Base-by-base conservation (phyloP, 2,113 vertebrate genomes). In the Burhinus bistriatus region DNA sequence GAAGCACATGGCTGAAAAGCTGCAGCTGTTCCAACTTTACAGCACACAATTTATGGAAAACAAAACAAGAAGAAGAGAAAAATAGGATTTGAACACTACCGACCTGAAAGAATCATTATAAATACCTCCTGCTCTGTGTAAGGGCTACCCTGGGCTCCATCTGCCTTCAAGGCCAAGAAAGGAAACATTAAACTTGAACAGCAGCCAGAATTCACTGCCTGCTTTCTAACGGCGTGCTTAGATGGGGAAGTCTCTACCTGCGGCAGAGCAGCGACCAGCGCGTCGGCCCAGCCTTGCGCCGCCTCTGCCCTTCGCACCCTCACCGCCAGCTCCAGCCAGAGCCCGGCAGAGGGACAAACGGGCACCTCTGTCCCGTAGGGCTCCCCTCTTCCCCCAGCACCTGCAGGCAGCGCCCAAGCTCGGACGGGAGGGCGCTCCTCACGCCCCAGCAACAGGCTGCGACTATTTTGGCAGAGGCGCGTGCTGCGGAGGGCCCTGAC, bases 151-250 rank as follows among this genome's bases (percentile, higher is more conserved):
- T 91, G 70, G 90, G 82, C 93, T 97, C 87, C 91, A 91, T 95
- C 95, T 95, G 95, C 93, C 95, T 96, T 54, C 84, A 86, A 96
- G 95, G 95, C 96, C 21, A 47, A 94, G 96, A 93, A 96, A 97
- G 90, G 95, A 97, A 97, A 94, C 91, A 66, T 16, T 85, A 32
- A 83, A 94, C 84, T 96, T 94, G 85, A 95, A 47, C 55, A 32
- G 91, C 66, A 22, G 94, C 93, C 90, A 93, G 86, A 55, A 76
- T 29, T 61, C 49, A 26, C 89, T 49, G 57, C 7, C 76, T 73
- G 12, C 54, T 79, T 54, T 75, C 73, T 27, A 47, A 9, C 45
- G 82, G 90, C 10, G 5, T 0, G 47, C 80, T 90, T 7, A 17
- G 55, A 47, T 1, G 4, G 86, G 71, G 68, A 78, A 66, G 69